phyloP scores from a whole-genome alignment of 1,140 invertebrate genomes.

The Geopemphigus sp. region DNA sequence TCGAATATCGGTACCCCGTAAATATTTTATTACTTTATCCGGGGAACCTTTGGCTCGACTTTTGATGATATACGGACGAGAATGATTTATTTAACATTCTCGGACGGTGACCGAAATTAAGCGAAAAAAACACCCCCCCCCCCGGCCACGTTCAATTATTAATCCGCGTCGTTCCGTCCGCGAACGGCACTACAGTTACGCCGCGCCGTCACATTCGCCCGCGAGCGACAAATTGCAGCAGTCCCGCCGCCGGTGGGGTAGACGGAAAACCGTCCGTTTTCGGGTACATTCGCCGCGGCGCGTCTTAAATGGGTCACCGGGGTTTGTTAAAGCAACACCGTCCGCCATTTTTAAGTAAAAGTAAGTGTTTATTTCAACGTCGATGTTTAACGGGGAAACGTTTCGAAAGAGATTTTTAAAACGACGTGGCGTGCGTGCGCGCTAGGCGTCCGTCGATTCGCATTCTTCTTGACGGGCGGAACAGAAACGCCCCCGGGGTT shows the following conservation, averaged over 20 bases:
- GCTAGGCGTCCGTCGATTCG: not conserved
- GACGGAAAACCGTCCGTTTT: no score
- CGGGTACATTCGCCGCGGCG: not conserved
- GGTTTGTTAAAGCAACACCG: not conserved
- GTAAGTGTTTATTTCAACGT: conserved; percentile 10
- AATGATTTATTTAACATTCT: conserved; percentile 27
- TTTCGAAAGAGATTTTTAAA: conserved; percentile 34
- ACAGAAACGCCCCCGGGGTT: not conserved
- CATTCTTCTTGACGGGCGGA: not conserved
- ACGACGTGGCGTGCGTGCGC: not conserved
- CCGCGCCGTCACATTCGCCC: no score
- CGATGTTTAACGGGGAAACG: not conserved
- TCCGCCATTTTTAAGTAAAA: not conserved
- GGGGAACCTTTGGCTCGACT: conserved; percentile 9
- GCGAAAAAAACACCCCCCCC: no score
- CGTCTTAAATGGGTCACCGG: not conserved
- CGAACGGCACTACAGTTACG: not conserved
- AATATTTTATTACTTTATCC: conserved; percentile 32
- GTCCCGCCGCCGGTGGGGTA: not conserved
- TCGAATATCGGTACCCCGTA: not conserved
- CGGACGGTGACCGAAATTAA: not conserved
- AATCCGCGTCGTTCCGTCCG: not conserved
- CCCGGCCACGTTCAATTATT: conserved; percentile 11
- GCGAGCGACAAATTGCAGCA: conserved; percentile 14
- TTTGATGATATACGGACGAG: not conserved